Evolutionary conservation across 1,140 invertebrate genomes (phyloP), one percentile per base, ranked within the genome.

Genomic region (Drosophila insularis): DNA sequence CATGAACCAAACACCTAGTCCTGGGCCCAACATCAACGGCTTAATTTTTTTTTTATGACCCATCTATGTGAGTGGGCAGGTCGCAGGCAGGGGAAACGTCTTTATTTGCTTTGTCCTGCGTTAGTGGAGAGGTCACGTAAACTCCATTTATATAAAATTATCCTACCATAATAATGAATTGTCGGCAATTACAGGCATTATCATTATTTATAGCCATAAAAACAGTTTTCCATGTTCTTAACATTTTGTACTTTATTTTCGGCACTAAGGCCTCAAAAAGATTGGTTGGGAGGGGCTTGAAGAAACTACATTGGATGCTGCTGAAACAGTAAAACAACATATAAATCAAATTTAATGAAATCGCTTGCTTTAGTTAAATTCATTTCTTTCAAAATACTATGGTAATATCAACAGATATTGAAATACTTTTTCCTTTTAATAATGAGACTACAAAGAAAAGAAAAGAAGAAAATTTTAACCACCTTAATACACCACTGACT

Each of bases 161-260:
- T 90, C 87, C 87, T 84, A 82, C 87, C 80, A 90, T 90, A 90
- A 90, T 90, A 90, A 90, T 90, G 89, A 90, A 90, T 90, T 89
- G 89, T 90, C 72, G 82, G 87, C 89, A 90, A 90, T 90, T 90
- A 90, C 89, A 89, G 89, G 89, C 81, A 90, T 90, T 90, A 90
- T 90, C 89, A 89, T 90, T 90, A 90, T 90, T 90, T 90, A 90
- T 90, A 78, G 89, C 85, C 74, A 76, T 84, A 77, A 81, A 78
- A 70, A 85, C 78, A 35, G 67, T 69, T 76, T 80, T 72, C 79
- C 69, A 77, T 80, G 69, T 63, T 56, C 70, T 74, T 76, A 72
- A 73, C 77, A 77, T 78, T 66, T 70, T 27, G 59, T 31, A 19
- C 61, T 31, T 23, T 21, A 4, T 27, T 17, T 8, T 10, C 13